Evolutionary conservation across 1,140 invertebrate genomes (phyloP).

Genomic region (Capitella teleta): DNA sequence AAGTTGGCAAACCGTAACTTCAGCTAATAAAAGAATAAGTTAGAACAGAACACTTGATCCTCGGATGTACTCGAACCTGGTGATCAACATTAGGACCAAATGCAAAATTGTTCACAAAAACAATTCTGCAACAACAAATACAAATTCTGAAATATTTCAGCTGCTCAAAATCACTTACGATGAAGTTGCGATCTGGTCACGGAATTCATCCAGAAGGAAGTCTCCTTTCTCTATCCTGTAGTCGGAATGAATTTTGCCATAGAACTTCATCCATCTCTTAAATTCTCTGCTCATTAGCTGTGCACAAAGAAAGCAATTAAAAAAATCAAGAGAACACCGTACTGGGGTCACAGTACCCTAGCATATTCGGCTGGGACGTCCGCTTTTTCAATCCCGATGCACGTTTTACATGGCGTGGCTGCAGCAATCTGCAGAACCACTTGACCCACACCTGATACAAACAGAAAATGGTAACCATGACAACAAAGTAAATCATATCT

Average conservation of each 20-base stretch:
- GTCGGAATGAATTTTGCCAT: slow-evolving; percentile 82
- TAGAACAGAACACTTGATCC: no score
- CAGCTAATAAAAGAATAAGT: slow-evolving; percentile 49
- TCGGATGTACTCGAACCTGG: no score
- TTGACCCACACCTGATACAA: slow-evolving; percentile 72
- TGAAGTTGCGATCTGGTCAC: slow-evolving; percentile 81
- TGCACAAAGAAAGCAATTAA: not conserved
- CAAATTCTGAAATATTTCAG: not conserved
- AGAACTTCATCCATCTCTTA: slow-evolving; percentile 90
- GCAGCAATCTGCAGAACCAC: slow-evolving; percentile 96
- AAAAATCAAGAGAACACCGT: no score
- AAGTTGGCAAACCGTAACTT: slow-evolving; percentile 93
- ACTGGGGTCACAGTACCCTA: slow-evolving; percentile 48
- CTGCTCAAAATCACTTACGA: slow-evolving; percentile 45
- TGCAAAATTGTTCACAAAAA: slow-evolving; percentile 98
- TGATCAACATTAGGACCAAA: slow-evolving; percentile 95
- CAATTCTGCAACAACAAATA: slow-evolving; percentile 48
- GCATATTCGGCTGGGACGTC: slow-evolving; percentile 91
- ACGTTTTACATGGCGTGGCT: slow-evolving; percentile 77
- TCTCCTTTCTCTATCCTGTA: slow-evolving; percentile 79
- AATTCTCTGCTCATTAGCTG: slow-evolving; percentile 83
- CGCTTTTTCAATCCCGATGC: slow-evolving; percentile 89
- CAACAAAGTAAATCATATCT: not conserved
- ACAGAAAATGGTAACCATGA: not conserved
- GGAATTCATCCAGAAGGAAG: slow-evolving; percentile 71